Evolutionary conservation across 2,888 invertebrate species (phyloP), one percentile per base, ranked within the genome.

Genomic region (Esperia sulphurella): DNA sequence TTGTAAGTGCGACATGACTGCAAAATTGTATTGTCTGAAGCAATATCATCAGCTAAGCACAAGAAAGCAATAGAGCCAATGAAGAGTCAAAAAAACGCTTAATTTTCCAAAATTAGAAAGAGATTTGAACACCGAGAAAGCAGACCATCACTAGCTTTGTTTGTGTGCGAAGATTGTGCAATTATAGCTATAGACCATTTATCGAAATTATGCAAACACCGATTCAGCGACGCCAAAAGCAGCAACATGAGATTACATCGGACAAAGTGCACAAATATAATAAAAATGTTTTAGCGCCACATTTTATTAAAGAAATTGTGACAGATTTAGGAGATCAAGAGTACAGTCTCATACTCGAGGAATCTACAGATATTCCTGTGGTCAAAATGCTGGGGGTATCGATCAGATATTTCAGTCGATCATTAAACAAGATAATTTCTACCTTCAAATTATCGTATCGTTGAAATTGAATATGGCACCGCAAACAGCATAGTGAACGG

Each of bases 141-240:
- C 30, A 30, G 30, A 30, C 8, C 30, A 7, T 30, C 30, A 30
- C 30, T 30, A 30, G 30, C 30, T 30, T 7, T 30, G 30, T 30
- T 30, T 30, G 30, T 30, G 30, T 30, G 30, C 30, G 30, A 30
- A 30, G 6, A 30, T 30, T 30, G 30, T 30, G 30, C 30, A 8
- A 30, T 30, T 30, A 30, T 30, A 8, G 30, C 30, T 30, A 62
- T 49, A 53, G 42, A 49, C 30, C 45, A 49, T 49, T 29, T 49
- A 30, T 45, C 45, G 29, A 62, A 71, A n/a, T 46, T 67, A 35
- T 51, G 49, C 47, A 53, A 48, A 28, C 43, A 63, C n/a, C 41
- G 31, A 37, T 52, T 54, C 38, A 14, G 29, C 21, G 50, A 50
- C 41, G 46, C 46, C 13, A 49, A 50, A 45, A 45, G 41, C 29